These are phyloP conservation scores for Procapra przewalskii DNA, from an alignment of 2,113 vertebrate species.

Conservation along the genomic window DNA sequence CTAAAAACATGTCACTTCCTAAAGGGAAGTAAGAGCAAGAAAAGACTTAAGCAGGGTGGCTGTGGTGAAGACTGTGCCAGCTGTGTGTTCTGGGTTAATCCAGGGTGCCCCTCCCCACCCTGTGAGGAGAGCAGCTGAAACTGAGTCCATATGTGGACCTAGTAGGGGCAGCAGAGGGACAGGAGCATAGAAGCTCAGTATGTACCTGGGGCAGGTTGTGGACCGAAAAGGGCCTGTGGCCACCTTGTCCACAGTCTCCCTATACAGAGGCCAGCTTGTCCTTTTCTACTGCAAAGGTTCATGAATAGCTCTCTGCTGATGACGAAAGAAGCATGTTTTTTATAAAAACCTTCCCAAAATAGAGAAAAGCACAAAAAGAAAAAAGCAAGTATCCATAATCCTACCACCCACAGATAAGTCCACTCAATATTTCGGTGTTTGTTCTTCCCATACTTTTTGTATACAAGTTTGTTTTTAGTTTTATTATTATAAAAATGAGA, in stretches of 20 bases:
- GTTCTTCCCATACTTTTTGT: not conserved
- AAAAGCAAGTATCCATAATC: not conserved
- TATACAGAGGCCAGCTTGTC: not conserved
- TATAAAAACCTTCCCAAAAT: not conserved
- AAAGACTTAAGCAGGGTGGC: too few relatives aligned
- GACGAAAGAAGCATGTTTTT: not conserved
- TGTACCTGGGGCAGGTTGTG: not conserved
- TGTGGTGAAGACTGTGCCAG: fast-evolving
- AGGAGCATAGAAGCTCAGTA: not conserved
- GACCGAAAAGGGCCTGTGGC: not conserved
- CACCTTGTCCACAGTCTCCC: not conserved
- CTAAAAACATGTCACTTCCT: not conserved
- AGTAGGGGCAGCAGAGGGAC: fast-evolving
- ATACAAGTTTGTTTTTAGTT: not conserved
- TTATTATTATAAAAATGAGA: not conserved
- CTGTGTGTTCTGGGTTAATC: not conserved
- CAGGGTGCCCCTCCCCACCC: not conserved
- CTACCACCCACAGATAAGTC: not conserved
- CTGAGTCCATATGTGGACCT: not conserved
- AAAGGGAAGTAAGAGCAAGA: not conserved
- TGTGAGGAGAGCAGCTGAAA: not conserved
- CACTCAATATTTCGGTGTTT: not conserved
- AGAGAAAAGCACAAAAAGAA: not conserved
- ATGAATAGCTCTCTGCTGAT: not conserved
- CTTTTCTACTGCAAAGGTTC: not conserved